Percentiles rank a stretch among this genome's conserved stretches.
Conservation (phyloP, 2,888 invertebrate species). For the Agriopis aurantiaria region DNA sequence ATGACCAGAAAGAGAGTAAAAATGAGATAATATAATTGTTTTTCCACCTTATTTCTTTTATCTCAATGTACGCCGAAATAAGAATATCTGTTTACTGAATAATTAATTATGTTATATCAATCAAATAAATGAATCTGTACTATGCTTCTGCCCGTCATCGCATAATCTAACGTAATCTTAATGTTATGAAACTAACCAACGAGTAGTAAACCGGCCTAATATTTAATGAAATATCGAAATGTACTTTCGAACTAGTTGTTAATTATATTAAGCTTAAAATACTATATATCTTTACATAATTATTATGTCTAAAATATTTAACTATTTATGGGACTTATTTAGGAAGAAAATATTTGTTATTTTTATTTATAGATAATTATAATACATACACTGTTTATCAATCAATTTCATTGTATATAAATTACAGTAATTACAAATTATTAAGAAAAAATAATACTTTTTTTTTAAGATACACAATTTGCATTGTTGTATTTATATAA, state of each 20-base stretch:
- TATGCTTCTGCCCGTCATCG: constrained; percentile 15
- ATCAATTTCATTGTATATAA: no score
- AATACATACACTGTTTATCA: background rate
- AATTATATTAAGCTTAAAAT: constrained; percentile 18
- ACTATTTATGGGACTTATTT: constrained; percentile 8
- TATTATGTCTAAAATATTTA: constrained; percentile 19
- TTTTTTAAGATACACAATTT: no score
- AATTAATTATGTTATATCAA: no score
- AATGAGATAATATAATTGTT: no score
- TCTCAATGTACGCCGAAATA: no score
- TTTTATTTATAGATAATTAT: background rate
- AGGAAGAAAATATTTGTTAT: background rate
- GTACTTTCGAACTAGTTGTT: constrained; percentile 33
- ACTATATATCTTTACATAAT: background rate
- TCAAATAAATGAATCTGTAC: background rate
- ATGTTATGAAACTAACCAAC: constrained; percentile 66
- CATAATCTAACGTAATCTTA: constrained; percentile 32
- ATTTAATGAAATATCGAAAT: constrained; percentile 62
- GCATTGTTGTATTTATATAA: no score
- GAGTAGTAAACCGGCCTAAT: constrained; percentile 86
- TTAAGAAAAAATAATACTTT: no score
- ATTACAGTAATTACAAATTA: no score
- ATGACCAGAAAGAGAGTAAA: no score
- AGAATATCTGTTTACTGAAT: no score
- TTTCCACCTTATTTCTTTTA: no score